Conservation (phyloP, 2,113 vertebrate species). For the Toxotes jaculatrix region DNA sequence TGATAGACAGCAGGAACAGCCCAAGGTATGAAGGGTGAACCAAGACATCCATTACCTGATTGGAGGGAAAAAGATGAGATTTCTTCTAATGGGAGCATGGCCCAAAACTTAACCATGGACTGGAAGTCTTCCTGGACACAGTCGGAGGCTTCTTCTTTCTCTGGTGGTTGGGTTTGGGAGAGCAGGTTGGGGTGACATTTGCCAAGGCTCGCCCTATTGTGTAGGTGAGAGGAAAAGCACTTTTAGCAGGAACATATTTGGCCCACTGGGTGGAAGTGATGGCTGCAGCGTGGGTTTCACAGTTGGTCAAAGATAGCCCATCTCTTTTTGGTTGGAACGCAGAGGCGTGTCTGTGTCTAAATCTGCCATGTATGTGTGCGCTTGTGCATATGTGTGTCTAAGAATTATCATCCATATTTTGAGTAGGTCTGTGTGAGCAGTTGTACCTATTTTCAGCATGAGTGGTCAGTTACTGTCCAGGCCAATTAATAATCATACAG, state of each 20-base stretch:
- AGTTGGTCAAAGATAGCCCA: slow-evolving; percentile 48
- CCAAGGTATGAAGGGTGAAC: slow-evolving; percentile 6
- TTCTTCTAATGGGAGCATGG: slow-evolving; percentile 3
- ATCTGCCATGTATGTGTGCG: slow-evolving; percentile 9
- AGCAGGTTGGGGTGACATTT: slow-evolving; percentile 23
- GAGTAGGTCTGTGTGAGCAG: neutral
- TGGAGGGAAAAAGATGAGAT: slow-evolving; percentile 29
- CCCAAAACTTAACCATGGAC: slow-evolving; percentile 19
- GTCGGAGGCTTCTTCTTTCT: slow-evolving; percentile 10
- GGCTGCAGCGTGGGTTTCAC: slow-evolving; percentile 38
- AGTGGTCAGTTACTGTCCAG: neutral
- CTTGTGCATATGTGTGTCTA: neutral
- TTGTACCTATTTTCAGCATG: neutral
- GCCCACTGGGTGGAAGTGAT: slow-evolving; percentile 37
- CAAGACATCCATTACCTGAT: slow-evolving; percentile 61
- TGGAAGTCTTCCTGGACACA: slow-evolving; percentile 27
- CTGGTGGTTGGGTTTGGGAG: neutral
- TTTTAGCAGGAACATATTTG: slow-evolving; percentile 57
- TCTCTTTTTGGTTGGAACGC: slow-evolving; percentile 36
- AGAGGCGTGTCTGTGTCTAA: slow-evolving; percentile 40
- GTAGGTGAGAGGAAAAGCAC: slow-evolving; percentile 63
- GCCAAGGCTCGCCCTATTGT: slow-evolving; percentile 44
- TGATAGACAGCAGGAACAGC: slow-evolving; percentile 40
- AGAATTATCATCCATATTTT: neutral
- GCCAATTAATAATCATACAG: neutral